Evolutionary conservation across 1,140 invertebrate genomes (phyloP).

Genomic region (Drosophila nikananu): DNA sequence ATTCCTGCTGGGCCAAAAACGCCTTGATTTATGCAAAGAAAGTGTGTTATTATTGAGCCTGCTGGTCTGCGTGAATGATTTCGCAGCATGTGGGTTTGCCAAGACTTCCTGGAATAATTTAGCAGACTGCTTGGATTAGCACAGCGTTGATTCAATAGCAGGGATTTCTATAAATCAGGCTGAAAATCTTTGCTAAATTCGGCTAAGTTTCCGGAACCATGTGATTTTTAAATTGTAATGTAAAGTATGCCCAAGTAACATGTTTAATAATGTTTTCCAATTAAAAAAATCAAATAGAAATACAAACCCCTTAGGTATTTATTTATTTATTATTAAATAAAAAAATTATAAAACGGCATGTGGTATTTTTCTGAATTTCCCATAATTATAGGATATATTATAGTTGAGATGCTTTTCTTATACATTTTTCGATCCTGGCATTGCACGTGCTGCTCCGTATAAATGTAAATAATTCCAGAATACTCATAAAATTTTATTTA

Average conservation of each 20-base stretch:
- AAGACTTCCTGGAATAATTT: constrained; percentile 5
- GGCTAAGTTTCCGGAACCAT: neutral
- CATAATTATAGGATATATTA: neutral
- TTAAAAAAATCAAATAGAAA: too few relatives aligned
- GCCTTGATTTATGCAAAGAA: constrained; percentile 67
- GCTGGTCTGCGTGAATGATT: constrained; percentile 60
- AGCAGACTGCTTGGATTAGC: constrained; percentile 1
- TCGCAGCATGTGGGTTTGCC: constrained; percentile 52
- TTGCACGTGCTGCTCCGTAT: neutral
- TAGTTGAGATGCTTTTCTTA: neutral
- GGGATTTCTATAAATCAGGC: neutral
- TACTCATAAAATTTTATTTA: neutral
- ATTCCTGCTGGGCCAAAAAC: constrained; percentile 26
- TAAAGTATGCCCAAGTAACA: too few relatives aligned
- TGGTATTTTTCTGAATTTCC: neutral
- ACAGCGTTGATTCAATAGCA: neutral
- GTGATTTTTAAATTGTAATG: neutral
- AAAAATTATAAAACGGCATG: fast-evolving
- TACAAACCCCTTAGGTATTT: neutral
- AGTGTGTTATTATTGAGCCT: constrained; percentile 50
- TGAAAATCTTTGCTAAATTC: neutral
- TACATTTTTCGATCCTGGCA: neutral
- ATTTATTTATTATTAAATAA: too few relatives aligned
- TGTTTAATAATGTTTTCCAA: too few relatives aligned
- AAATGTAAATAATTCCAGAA: neutral